Conservation (phyloP, 2,888 invertebrate genomes). For the Campoletis raptor region DNA sequence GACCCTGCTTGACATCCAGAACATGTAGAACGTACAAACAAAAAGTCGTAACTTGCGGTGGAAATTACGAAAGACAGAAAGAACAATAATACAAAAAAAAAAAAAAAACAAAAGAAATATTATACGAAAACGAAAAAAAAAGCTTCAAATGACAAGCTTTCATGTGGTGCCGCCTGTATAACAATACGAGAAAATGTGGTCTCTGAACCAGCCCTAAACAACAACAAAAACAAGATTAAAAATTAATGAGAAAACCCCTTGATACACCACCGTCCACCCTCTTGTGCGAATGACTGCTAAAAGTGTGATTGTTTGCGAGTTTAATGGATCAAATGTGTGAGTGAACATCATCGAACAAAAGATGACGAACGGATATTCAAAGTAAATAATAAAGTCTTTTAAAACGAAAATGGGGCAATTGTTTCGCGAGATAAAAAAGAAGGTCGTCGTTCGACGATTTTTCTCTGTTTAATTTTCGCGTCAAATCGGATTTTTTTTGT, state of each 20-base stretch:
- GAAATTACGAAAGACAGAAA: slow-evolving; percentile 55
- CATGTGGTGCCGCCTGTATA: slow-evolving; percentile 69
- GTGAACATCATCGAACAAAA: slow-evolving; percentile 32
- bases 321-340: slow-evolving; percentile 33
- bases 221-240: slow-evolving; percentile 13
- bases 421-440: slow-evolving; percentile 49
- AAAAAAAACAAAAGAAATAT: slow-evolving; percentile 47
- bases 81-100: slow-evolving; percentile 25
- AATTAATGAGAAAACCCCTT: slow-evolving; percentile 1
- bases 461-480: background rate
- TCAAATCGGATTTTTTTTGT: slow-evolving; percentile 5
- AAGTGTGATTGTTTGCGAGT: slow-evolving; percentile 67
- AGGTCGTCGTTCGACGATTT: background rate
- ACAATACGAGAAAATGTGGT: slow-evolving; percentile 57
- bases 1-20: slow-evolving; percentile 99
- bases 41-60: slow-evolving; percentile 67
- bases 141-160: slow-evolving; percentile 63
- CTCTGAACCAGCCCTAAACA: slow-evolving; percentile 46
- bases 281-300: slow-evolving; percentile 67
- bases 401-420: slow-evolving; percentile 53
- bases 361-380: slow-evolving; percentile 33
- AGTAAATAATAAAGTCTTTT: slow-evolving; percentile 42
- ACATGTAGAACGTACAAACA: slow-evolving; percentile 91
- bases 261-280: slow-evolving; percentile 69
- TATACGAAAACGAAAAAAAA: slow-evolving; percentile 38